Percentiles rank a stretch among this genome's conserved stretches.
These are phyloP conservation scores for Acipenser oxyrinchus DNA, from an alignment of 2,797 vertebrate species.

Conservation along the genomic window DNA sequence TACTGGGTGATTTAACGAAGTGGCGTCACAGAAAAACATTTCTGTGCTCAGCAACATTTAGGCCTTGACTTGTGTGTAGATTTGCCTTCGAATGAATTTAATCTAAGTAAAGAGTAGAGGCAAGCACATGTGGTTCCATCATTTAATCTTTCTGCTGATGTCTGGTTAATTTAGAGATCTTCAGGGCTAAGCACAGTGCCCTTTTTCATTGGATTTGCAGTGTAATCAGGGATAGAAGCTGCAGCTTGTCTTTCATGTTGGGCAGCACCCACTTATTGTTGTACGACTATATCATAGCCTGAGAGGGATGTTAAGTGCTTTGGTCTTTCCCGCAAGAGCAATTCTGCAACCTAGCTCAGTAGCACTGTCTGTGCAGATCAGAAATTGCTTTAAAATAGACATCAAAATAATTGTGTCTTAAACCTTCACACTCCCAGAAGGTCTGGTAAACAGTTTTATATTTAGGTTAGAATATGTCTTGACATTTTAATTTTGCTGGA, in stretches of 20 bases:
- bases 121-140: neutral
- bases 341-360: too few species aligned
- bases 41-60: too few species aligned
- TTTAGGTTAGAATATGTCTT: neutral
- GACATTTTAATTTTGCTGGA: neutral
- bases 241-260: neutral
- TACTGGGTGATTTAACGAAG: too few species aligned
- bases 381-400: neutral
- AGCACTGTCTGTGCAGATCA: too few species aligned
- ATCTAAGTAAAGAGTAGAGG: neutral
- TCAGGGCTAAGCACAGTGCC: neutral
- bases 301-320: too few species aligned
- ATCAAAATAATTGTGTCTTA: neutral
- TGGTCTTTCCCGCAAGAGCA: too few species aligned
- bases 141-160: constrained; percentile 7
- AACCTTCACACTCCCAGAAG: neutral
- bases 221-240: constrained; percentile 2
- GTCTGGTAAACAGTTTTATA: neutral
- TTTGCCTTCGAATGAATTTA: neutral
- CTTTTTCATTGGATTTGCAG: constrained; percentile 7
- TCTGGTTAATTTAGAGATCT: constrained; percentile 1
- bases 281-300: too few species aligned
- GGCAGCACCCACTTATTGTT: neutral
- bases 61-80: too few species aligned
- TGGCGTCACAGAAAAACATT: too few species aligned